A percentile compares a stretch with the other conserved stretches of the same genome.
These are phyloP conservation scores for Gymnothorax reevesii DNA, from an alignment of 2,797 vertebrate species.

Conservation along the genomic window DNA sequence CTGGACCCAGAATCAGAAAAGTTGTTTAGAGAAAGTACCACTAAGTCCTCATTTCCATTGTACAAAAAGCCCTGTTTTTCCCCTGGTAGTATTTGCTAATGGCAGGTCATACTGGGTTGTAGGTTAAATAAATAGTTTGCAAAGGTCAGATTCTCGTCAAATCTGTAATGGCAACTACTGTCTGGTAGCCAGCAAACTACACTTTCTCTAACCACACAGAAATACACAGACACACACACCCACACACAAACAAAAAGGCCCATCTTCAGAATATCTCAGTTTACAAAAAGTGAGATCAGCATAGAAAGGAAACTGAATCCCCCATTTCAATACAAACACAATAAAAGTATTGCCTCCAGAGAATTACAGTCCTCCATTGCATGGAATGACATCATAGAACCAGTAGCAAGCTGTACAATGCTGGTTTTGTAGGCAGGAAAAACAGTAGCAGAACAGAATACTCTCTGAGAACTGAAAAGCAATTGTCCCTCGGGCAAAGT, in stretches of 20 bases:
- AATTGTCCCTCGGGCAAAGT: conserved; percentile 6
- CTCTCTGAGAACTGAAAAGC: conserved; percentile 20
- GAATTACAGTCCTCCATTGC: conserved; percentile 15
- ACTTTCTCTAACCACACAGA: conserved; percentile 14
- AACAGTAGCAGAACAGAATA: conserved; percentile 29
- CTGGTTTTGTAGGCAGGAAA: conserved; percentile 35
- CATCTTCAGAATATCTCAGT: conserved; percentile 1
- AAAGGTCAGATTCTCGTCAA: conserved; percentile 19
- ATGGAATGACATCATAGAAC: conserved; percentile 42
- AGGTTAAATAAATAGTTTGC: neutral
- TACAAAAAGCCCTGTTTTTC: neutral
- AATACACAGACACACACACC: too few species aligned
- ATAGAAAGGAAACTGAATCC: conserved; percentile 30
- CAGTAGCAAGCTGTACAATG: conserved; percentile 46
- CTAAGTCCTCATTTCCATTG: neutral
- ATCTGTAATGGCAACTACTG: neutral
- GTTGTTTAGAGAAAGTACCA: too few species aligned
- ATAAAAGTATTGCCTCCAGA: conserved; percentile 37
- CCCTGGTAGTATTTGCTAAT: neutral
- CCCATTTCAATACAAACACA: conserved; percentile 34
- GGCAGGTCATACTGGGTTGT: neutral
- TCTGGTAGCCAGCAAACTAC: neutral
- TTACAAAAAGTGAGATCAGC: conserved; percentile 35
- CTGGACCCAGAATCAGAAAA: neutral
- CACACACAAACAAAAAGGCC: neutral